Base-by-base conservation (phyloP, 2,113 vertebrate genomes). In the Pluvianellus socialis region DNA sequence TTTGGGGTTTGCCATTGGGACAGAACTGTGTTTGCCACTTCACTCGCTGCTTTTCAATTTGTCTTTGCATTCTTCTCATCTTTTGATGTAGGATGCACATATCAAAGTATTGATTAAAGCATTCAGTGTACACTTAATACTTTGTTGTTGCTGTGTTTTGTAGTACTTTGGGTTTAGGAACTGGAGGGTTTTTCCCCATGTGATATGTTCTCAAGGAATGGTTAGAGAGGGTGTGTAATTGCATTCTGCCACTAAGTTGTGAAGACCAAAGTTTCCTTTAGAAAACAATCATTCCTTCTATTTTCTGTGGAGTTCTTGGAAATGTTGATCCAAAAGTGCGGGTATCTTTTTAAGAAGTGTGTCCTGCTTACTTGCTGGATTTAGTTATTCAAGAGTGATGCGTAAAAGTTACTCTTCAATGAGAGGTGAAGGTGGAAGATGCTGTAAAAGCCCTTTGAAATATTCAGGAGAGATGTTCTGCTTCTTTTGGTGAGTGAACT, bases 1-100 rank as follows among this genome's bases (percentile, higher is more conserved):
- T 93, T 85, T 55, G 73, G 21, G n/a, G 62, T 95, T 89, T 93
- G 33, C 30, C 62, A 47, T 47, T 86, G 86, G 75, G 63, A 66
- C 77, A 55, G 30, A 33, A 68, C 68, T 56, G 11, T 32, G 92
- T 76, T 81, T 86, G 30, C 73, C 76, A 55, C 67, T 90, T 92
- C 30, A 56, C 56, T 91, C 59, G 28, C 35, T 68, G 47, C 56
- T 90, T 75, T 92, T 73, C 55, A 56, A 1, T 94, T 91, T 90
- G 26, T 68, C 59, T 77, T 74, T 86, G 56, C 56, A 7, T 88
- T 93, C 40, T 88, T 91, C 67, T 89, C 42, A 81, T 26, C 13
- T 79, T 58, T 68, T 73, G 67, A 80, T 92, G 50, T 90, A 76
- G 40, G 59, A 62, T 77, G 45, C 45, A 66, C 3, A 1, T 81